Conservation (phyloP, 2,113 vertebrate species). For the Morone chrysops region DNA sequence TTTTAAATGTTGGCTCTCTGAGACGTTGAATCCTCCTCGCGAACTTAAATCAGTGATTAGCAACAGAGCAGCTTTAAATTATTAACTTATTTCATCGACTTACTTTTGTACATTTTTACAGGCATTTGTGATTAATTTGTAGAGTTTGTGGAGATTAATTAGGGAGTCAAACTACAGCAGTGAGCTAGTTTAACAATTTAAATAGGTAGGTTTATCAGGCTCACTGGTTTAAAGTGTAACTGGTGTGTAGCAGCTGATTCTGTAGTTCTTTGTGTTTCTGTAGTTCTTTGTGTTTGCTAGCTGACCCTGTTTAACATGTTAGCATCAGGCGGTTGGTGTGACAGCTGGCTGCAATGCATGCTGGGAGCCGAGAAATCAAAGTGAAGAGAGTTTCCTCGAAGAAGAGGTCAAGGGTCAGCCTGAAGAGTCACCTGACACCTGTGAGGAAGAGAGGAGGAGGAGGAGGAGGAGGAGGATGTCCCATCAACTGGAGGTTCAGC, state of each 20-base stretch:
- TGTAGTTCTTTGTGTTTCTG: background rate
- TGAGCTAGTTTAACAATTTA: background rate
- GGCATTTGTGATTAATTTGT: background rate
- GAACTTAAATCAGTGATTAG: background rate
- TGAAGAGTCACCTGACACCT: conserved; percentile 67
- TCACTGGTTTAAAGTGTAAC: too few relatives aligned
- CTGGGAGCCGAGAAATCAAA: conserved; percentile 47
- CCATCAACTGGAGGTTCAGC: background rate
- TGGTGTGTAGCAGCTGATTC: too few relatives aligned
- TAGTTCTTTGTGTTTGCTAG: background rate
- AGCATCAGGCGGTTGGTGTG: background rate
- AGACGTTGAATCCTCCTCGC: background rate
- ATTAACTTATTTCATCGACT: too few relatives aligned
- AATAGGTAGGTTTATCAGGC: too few relatives aligned
- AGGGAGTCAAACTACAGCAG: background rate
- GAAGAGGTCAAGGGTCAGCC: conserved; percentile 73
- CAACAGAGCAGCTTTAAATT: rapidly evolving
- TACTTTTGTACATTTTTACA: background rate
- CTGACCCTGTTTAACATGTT: background rate
- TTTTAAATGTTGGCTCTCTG: conserved; percentile 12
- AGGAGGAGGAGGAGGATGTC: conserved; percentile 37
- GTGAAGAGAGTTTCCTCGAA: conserved; percentile 73
- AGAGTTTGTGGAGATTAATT: background rate
- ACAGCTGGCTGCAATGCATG: conserved; percentile 53
- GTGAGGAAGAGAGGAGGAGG: conserved; percentile 48